Conservation (phyloP, 2,888 invertebrate species). For the Folsomia candida region DNA sequence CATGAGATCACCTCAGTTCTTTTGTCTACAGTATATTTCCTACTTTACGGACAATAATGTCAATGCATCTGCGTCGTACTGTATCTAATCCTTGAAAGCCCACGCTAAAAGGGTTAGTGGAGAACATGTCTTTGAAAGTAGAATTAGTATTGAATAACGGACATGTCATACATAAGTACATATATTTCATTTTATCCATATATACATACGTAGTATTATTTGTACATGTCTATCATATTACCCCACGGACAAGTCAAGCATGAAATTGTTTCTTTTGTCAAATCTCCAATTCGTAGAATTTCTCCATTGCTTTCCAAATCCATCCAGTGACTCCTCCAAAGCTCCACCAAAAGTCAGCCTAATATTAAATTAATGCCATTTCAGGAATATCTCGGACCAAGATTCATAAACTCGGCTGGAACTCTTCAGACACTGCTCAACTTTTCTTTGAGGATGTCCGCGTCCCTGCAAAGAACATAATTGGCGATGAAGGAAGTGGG, state of each 20-base stretch:
- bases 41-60: no score
- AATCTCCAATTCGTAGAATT: no score
- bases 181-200: no score
- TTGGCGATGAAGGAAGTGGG: slow-evolving; percentile 59
- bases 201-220: no score
- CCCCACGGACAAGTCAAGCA: background rate
- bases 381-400: slow-evolving; percentile 51
- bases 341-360: no score
- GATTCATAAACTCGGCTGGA: slow-evolving; percentile 59
- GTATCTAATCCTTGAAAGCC: background rate
- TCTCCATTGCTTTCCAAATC: background rate
- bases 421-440: slow-evolving; percentile 59
- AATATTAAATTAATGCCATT: slow-evolving; percentile 11
- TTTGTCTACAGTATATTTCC: no score
- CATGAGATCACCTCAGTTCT: no score
- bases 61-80: no score
- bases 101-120: background rate
- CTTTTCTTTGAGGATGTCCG: slow-evolving; percentile 60
- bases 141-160: no score
- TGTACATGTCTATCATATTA: no score
- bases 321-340: no score
- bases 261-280: background rate
- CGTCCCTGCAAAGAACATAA: slow-evolving; percentile 57
- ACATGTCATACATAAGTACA: no score
- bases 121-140: background rate